phyloP scores from a whole-genome alignment of 2,797 vertebrate species.

The Antrozous pallidus region DNA sequence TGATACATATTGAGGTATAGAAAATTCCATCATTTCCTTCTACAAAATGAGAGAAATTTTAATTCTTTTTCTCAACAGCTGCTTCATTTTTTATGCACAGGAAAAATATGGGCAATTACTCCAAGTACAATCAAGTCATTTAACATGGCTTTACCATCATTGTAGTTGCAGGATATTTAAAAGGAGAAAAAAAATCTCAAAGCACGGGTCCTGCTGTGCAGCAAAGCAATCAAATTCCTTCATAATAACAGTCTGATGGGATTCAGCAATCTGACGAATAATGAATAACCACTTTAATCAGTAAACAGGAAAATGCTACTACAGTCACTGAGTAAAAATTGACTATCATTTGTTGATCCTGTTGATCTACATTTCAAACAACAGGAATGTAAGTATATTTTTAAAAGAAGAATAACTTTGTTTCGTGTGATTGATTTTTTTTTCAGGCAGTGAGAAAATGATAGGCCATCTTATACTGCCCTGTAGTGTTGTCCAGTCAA shows the following conservation, averaged over 20 bases:
- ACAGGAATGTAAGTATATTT: conserved; percentile 71
- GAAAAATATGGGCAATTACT: conserved; percentile 67
- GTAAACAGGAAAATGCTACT: conserved; percentile 71
- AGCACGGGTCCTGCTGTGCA: conserved; percentile 81
- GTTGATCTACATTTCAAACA: conserved; percentile 69
- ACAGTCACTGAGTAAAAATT: conserved; percentile 51
- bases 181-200: conserved; percentile 42
- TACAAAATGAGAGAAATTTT: conserved; percentile 66
- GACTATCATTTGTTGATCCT: conserved; percentile 68
- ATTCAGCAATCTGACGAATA: conserved; percentile 68
- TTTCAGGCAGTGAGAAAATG: conserved; percentile 53
- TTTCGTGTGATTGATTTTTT: conserved; percentile 66
- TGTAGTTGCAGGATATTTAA: conserved; percentile 68
- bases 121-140: conserved; percentile 72
- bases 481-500: not conserved
- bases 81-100: conserved; percentile 67
- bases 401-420: conserved; percentile 44
- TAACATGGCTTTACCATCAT: conserved; percentile 72
- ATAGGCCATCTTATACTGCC: conserved; percentile 28
- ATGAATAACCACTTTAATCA: conserved; percentile 72
- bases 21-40: conserved; percentile 63
- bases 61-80: conserved; percentile 70
- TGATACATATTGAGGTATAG: conserved; percentile 65
- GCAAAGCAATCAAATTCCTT: conserved; percentile 74
- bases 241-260: conserved; percentile 62